phyloP scores from a whole-genome alignment of 2,888 invertebrate genomes.

The Piscicola geometra region DNA sequence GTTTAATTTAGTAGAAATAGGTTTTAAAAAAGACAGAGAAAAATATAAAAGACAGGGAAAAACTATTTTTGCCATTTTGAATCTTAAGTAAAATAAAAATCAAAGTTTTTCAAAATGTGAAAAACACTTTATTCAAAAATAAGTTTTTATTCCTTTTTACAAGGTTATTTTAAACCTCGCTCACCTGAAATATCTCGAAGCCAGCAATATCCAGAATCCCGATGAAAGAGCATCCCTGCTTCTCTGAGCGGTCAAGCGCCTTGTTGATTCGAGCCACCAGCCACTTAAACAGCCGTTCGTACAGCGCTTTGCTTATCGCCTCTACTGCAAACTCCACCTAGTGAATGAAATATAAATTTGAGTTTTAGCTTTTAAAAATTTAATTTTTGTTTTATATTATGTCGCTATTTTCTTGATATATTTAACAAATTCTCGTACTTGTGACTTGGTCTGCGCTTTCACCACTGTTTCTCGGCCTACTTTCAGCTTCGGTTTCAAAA shows the following conservation, averaged over 20 bases:
- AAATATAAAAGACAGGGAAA: too few relatives aligned
- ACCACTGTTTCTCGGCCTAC: constrained; percentile 97
- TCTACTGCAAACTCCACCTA: constrained; percentile 94
- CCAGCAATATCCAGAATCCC: constrained; percentile 99
- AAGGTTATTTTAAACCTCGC: constrained; percentile 20
- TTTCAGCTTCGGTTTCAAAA: constrained; percentile 93
- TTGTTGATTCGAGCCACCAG: constrained; percentile 93
- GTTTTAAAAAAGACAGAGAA: too few relatives aligned
- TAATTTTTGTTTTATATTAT: not conserved
- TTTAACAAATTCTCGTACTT: constrained; percentile 58
- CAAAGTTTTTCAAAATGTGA: too few relatives aligned
- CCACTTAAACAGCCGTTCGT: constrained; percentile 98
- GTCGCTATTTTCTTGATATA: not conserved
- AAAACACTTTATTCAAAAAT: not conserved
- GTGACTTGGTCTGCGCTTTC: constrained; percentile 97
- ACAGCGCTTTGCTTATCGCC: constrained; percentile 96
- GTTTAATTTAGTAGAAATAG: not conserved
- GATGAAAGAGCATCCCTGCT: constrained; percentile 97
- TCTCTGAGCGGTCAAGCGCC: constrained; percentile 90
- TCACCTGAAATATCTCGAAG: constrained; percentile 89
- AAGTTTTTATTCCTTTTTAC: not conserved
- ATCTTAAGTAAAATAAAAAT: too few relatives aligned
- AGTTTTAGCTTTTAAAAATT: not conserved
- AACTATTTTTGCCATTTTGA: too few relatives aligned
- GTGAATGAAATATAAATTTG: too few relatives aligned